Evolutionary conservation across 2,797 vertebrate species (phyloP), one percentile per base, ranked within the genome.

Genomic region (Pangasius mekongensis): DNA sequence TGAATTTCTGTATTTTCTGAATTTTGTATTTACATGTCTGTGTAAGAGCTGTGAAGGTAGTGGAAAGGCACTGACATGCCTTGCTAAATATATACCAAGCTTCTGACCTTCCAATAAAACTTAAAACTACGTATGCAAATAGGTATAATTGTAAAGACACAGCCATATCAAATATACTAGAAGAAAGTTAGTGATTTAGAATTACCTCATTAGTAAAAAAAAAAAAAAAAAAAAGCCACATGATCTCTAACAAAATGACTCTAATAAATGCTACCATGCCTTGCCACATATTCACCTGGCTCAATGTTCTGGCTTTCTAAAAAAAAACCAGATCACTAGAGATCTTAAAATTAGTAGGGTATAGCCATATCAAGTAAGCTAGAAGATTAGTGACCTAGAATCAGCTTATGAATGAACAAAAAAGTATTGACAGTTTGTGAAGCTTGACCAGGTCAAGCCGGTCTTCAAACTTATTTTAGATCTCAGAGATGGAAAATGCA

Each of bases 401-500:
- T 67, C 16, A 11, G 5, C 18, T 30, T 49, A n/a, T 52, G 30
- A 33, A 84, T 64, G 14, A 33, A 83, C 3, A 36, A 24, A 60
- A 62, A 9, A 24, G 24, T 36, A 27, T 27, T 47, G 49, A n/a
- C 24, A 76, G 39, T 58, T 47, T 62, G 60, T 27, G 16, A 86
- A 47, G 73, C 20, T 52, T 58, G 30, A 56, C 8, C 24, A 47
- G 82, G 83, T 69, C 71, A 24, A 27, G 22, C 27, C 1, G 14
- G 49, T 20, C 62, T 74, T 85, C 4, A 80, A 36, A 20, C 67
- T 82, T 88, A 66, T 81, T 88, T 62, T 80, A 83, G 64, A 62
- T 80, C 43, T 52, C 77, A 74, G 74, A 69, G 30, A 80, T 86
- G 88, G 89, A 90, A 90, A 89, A 83, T 66, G 54, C 83, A 64